Conservation (phyloP, 1,140 invertebrate species). For the Halesus radiatus region DNA sequence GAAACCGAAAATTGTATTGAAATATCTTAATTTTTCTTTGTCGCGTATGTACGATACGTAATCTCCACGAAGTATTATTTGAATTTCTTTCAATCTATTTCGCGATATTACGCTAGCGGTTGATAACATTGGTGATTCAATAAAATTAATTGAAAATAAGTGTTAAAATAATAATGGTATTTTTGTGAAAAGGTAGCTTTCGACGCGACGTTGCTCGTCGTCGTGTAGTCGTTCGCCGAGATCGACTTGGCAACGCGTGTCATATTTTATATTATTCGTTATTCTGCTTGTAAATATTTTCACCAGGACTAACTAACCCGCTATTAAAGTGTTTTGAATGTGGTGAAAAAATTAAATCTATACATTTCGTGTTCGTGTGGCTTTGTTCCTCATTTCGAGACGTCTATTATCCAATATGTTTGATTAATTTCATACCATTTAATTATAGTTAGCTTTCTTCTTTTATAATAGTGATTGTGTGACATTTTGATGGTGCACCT, state of each 20-base stretch:
- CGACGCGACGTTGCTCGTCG: slow-evolving; percentile 43
- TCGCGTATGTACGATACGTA: slow-evolving; percentile 36
- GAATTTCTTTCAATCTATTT: slow-evolving; percentile 24
- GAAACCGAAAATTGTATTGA: background rate
- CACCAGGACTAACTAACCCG: background rate
- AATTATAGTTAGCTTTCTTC: no score
- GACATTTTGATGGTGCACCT: slow-evolving; percentile 34
- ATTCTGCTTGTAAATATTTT: slow-evolving; percentile 24
- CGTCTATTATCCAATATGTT: slow-evolving; percentile 8
- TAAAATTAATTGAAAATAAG: slow-evolving; percentile 6
- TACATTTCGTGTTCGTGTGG: background rate
- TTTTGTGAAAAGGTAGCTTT: slow-evolving; percentile 34
- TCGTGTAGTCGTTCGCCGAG: slow-evolving; percentile 20
- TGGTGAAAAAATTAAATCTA: background rate
- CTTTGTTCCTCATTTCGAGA: background rate
- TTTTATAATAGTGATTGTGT: slow-evolving; percentile 10
- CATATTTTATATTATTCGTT: slow-evolving; percentile 25
- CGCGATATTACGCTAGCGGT: background rate
- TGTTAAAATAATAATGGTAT: slow-evolving; percentile 25
- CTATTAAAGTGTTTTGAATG: background rate
- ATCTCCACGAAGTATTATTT: slow-evolving; percentile 23
- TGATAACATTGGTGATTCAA: slow-evolving; percentile 15
- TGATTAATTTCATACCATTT: background rate
- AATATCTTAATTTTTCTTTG: slow-evolving; percentile 17
- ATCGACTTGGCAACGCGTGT: slow-evolving; percentile 65